phyloP scores from a whole-genome alignment of 2,113 vertebrate genomes.

The human (Homo sapiens) region GRCh38 chr3:191332001-191332500 shows the following conservation, averaged over 20 bases:
- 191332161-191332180: conserved; percentile 42
- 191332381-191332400: conserved; percentile 15
- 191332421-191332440: conserved; percentile 21
- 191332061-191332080: background rate
- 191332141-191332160: background rate
- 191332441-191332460: background rate
- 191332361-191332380: background rate
- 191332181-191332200: background rate
- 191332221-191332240: conserved; percentile 27
- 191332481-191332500: background rate
- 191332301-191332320: too few species aligned
- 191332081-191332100: background rate
- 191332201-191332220: background rate
- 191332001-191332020: background rate
- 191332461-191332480: conserved; percentile 24
- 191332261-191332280: conserved; percentile 17
- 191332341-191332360: conserved; percentile 15
- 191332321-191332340: conserved; percentile 27
- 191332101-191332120: background rate
- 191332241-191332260: conserved; percentile 38
- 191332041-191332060: background rate
- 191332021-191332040: background rate
- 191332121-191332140: background rate
- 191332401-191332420: background rate
- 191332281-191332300: background rate